Conservation (phyloP, 2,797 vertebrate species). For the Molossus molossus region DNA sequence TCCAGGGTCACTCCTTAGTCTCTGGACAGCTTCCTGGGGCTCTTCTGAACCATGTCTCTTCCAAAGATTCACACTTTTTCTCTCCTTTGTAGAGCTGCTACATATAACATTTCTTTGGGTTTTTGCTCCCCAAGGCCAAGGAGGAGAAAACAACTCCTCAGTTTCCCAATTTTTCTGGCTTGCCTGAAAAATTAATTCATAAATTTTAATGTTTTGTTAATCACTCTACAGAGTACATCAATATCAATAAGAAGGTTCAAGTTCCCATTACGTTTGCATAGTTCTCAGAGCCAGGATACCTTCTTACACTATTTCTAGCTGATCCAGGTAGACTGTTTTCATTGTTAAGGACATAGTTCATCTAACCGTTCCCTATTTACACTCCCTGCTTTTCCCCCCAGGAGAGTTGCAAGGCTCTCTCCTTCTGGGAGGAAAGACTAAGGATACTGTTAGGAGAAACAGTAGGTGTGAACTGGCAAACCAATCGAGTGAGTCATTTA, state of each 20-base stretch:
- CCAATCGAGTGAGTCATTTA: background rate
- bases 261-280: background rate
- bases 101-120: background rate
- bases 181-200: slow-evolving; percentile 8
- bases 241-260: background rate
- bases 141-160: background rate
- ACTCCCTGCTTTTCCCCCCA: background rate
- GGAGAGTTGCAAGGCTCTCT: background rate
- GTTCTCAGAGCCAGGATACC: background rate
- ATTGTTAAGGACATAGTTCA: slow-evolving; percentile 35
- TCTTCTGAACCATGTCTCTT: background rate
- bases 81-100: background rate
- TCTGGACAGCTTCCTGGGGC: background rate
- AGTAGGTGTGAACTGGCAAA: background rate
- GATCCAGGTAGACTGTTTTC: slow-evolving; percentile 37
- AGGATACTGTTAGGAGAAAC: background rate
- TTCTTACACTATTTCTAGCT: slow-evolving; percentile 16
- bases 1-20: slow-evolving; percentile 1
- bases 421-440: slow-evolving; percentile 10
- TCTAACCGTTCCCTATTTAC: background rate
- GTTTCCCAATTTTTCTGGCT: slow-evolving; percentile 48
- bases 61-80: background rate
- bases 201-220: background rate
- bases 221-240: background rate
- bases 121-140: background rate